These are phyloP conservation scores for Scaptomyza graminum DNA, from an alignment of 1,140 invertebrate species.

Conservation along the genomic window DNA sequence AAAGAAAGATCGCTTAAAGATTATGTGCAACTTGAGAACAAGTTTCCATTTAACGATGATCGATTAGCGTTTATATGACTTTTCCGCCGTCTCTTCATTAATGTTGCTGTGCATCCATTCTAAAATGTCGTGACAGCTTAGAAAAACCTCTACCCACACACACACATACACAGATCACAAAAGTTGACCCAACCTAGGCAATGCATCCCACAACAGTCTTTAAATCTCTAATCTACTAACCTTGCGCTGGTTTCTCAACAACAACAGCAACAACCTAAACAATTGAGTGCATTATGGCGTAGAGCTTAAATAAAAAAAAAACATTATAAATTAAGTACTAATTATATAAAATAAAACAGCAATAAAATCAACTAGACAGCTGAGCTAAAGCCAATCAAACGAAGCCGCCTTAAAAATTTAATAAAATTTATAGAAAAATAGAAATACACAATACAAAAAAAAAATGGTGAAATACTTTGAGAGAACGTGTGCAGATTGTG, in stretches of 20 bases:
- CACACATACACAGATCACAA: neutral
- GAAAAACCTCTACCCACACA: slow-evolving; percentile 26
- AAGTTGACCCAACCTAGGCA: slow-evolving; percentile 27
- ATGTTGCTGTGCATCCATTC: neutral
- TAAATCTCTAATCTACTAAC: slow-evolving; percentile 41
- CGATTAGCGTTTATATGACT: neutral
- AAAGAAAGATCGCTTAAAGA: neutral
- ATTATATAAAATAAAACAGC: slow-evolving; percentile 76
- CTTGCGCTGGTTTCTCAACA: slow-evolving; percentile 47
- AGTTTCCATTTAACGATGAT: neutral
- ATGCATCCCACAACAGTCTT: slow-evolving; percentile 26
- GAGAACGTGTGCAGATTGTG: slow-evolving; percentile 42
- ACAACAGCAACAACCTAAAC: slow-evolving; percentile 17
- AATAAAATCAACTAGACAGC: slow-evolving; percentile 59
- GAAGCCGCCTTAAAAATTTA: slow-evolving; percentile 60
- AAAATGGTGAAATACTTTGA: slow-evolving; percentile 22
- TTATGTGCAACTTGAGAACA: neutral
- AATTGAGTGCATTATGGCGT: slow-evolving; percentile 63
- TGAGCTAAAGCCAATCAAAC: slow-evolving; percentile 68
- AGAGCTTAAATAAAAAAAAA: slow-evolving; percentile 33
- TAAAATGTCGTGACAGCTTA: slow-evolving; percentile 14
- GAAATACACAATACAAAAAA: slow-evolving; percentile 9
- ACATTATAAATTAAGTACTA: slow-evolving; percentile 81
- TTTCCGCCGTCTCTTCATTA: neutral
- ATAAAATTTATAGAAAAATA: slow-evolving; percentile 14